phyloP scores from a whole-genome alignment of 2,797 vertebrate genomes.

The Trematomus bernacchii region DNA sequence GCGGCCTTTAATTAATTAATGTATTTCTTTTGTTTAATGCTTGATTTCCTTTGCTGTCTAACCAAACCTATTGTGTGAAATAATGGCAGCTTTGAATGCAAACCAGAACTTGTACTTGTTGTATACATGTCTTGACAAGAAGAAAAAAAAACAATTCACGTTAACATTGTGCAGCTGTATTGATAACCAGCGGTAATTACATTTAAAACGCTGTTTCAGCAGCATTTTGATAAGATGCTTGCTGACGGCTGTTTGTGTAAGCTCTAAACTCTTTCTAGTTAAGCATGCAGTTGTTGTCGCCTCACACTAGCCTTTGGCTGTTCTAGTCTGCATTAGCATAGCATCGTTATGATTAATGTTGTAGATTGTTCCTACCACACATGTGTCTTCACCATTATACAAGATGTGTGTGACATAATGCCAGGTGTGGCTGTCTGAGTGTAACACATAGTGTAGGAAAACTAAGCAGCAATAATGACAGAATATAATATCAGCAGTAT shows the following conservation, averaged over 20 bases:
- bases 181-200: conserved; percentile 43
- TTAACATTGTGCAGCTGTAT: conserved; percentile 22
- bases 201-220: conserved; percentile 25
- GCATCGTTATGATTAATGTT: conserved; percentile 39
- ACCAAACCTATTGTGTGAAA: conserved; percentile 42
- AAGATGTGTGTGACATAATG: not conserved
- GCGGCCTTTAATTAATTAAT: conserved; percentile 27
- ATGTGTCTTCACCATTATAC: not conserved
- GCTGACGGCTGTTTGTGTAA: conserved; percentile 23
- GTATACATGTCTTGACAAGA: conserved; percentile 11
- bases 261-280: conserved; percentile 5
- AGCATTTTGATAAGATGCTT: conserved; percentile 17
- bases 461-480: not conserved
- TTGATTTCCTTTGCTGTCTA: conserved; percentile 52
- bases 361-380: conserved; percentile 1
- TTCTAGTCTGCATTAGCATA: not conserved
- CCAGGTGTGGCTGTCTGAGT: not conserved
- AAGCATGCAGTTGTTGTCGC: conserved; percentile 3
- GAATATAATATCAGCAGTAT: not conserved
- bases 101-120: conserved; percentile 14
- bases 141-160: conserved; percentile 23
- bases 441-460: not conserved
- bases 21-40: conserved; percentile 40
- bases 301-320: not conserved
- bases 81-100: conserved; percentile 35